Conservation (phyloP, 2,797 vertebrate genomes). For the Lindbergichthys nudifrons region DNA sequence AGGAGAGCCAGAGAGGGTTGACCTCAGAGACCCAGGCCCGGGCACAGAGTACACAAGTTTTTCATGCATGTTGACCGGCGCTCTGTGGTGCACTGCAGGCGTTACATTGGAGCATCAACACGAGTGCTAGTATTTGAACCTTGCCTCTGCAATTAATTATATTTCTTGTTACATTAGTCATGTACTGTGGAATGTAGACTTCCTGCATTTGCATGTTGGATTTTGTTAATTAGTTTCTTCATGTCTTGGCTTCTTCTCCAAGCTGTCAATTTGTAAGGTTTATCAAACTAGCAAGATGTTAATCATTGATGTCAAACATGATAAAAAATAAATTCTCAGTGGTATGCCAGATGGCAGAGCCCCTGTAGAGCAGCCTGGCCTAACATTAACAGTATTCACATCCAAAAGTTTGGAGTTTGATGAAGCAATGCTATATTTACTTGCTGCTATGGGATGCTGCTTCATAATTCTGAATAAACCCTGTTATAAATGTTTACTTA, state of each 20-base stretch:
- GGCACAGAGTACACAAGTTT: constrained; percentile 1
- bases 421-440: constrained; percentile 4
- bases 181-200: constrained; percentile 13
- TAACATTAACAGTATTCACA: constrained; percentile 27
- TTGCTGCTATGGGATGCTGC: neutral
- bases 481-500: neutral
- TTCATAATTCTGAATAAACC: neutral
- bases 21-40: constrained; percentile 33
- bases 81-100: constrained; percentile 19
- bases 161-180: constrained; percentile 19
- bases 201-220: neutral
- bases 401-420: constrained; percentile 32
- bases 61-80: constrained; percentile 26
- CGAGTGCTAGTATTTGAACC: constrained; percentile 22
- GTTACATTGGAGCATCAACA: constrained; percentile 11
- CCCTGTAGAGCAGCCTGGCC: constrained; percentile 36
- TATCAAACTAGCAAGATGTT: constrained; percentile 50
- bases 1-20: constrained; percentile 40
- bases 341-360: constrained; percentile 60
- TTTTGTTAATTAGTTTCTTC: constrained; percentile 26
- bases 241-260: constrained; percentile 38
- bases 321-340: constrained; percentile 44
- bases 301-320: constrained; percentile 51
- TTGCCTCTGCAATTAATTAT: constrained; percentile 20
- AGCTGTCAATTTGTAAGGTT: constrained; percentile 50